Conservation (phyloP, 2,797 vertebrate species). For the Acestrorhynchus altus region DNA sequence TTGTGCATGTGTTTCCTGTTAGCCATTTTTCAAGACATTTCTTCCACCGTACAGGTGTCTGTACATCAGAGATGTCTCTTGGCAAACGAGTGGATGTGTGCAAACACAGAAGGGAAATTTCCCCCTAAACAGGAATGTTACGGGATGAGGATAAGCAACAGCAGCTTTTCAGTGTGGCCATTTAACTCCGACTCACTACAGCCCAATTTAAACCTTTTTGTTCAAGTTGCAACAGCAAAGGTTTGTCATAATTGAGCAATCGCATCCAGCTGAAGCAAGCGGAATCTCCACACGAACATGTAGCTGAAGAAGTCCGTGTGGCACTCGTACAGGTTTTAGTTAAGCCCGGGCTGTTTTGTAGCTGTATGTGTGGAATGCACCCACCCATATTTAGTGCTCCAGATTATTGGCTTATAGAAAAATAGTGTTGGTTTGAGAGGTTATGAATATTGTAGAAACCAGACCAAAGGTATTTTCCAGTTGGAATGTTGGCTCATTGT, state of each 20-base stretch:
- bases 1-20: conserved; percentile 51
- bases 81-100: not conserved
- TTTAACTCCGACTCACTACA: not conserved
- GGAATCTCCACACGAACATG: not conserved
- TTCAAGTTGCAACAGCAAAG: not conserved
- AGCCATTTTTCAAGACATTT: conserved; percentile 27
- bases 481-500: too few relatives aligned
- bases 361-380: not conserved
- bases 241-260: not conserved
- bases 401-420: not conserved
- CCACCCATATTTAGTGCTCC: not conserved
- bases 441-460: not conserved
- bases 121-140: too few relatives aligned
- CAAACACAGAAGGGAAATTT: too few relatives aligned
- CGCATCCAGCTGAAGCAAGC: not conserved
- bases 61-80: not conserved
- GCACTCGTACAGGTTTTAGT: not conserved
- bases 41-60: conserved; percentile 34
- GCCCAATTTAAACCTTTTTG: not conserved
- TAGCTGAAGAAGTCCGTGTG: not conserved
- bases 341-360: not conserved
- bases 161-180: not conserved
- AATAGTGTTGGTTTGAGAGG: not conserved
- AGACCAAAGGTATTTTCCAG: not conserved
- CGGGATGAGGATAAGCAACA: not conserved